A percentile compares a stretch with the other conserved stretches of the same genome.
phyloP scores from a whole-genome alignment of 2,797 vertebrate genomes.

The Manis crassicaudata region DNA sequence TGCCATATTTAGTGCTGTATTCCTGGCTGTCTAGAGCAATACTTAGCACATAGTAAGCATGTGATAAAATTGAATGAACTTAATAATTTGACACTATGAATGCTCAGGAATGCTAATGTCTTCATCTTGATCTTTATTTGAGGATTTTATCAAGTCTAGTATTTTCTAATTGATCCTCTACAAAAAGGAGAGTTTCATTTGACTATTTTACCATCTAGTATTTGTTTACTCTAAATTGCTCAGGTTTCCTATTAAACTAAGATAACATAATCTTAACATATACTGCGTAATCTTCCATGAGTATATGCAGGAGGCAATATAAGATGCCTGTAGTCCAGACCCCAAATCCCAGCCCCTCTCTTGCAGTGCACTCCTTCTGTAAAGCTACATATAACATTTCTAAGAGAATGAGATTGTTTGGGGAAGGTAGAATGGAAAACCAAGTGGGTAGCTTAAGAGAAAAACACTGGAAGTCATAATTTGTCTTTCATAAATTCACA shows the following conservation, averaged over 20 bases:
- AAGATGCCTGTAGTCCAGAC: conserved; percentile 5
- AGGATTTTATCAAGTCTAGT: neutral
- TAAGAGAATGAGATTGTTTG: conserved; percentile 62
- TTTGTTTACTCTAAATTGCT: neutral
- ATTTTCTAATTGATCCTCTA: neutral
- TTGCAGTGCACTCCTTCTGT: conserved; percentile 30
- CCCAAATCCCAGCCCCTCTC: conserved; percentile 23
- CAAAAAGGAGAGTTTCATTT: neutral
- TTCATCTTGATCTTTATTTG: neutral
- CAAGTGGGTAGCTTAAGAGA: conserved; percentile 51
- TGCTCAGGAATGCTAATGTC: neutral
- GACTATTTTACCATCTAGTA: neutral
- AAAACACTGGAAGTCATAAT: conserved; percentile 70
- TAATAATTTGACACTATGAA: neutral
- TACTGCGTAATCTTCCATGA: neutral
- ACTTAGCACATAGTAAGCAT: neutral
- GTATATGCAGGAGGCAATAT: neutral
- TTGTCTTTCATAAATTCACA: conserved; percentile 75
- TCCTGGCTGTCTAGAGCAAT: neutral
- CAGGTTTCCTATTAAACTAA: neutral
- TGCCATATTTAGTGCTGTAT: neutral
- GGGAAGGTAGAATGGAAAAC: conserved; percentile 57
- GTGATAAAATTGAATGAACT: neutral
- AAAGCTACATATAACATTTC: conserved; percentile 36
- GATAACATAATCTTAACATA: too few species aligned